Evolutionary conservation across 1,140 invertebrate genomes (phyloP), one percentile per base, ranked within the genome.

Genomic region (Amphibalanus amphitrite): DNA sequence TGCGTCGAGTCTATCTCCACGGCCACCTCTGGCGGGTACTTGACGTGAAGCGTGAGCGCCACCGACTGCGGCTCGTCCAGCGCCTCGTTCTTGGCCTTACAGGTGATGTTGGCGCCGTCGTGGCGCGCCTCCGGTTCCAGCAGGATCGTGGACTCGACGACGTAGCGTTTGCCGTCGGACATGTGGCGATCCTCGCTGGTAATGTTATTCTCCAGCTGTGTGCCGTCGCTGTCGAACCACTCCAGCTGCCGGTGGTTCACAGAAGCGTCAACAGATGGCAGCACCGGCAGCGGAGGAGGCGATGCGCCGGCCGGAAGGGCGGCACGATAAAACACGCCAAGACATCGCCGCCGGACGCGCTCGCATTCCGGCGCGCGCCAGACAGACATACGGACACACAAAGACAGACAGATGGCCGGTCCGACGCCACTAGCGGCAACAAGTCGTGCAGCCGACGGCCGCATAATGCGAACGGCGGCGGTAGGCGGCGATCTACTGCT

Each of bases 141-240:
- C 47, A 59, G 47, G 47, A 59, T 59, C 13, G 47, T 59, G 1
- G 47, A 59, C 47, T 59, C 47, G 6, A 59, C 47, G 1, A 59
- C 17, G 47, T 59, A 20, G 6, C 47, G 47, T 20, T 59, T 59
- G 47, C 47, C 47, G 47, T 59, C 47, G 6, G 47, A 20, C 47
- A 59, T 59, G 10, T 17, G 47, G 10, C 47, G 47, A 13, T 13
- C 47, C 47, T 59, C 47, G 47, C 47, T 59, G 13, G 47, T 59
- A 20, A 59, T 23, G 47, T 59, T 59, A 20, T 59, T 59, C 20
- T 59, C 47, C 13, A 59, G 47, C 47, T 59, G 47, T 20, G 88
- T 89, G 28, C 79, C 79, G n/a, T 78, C 89, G 28, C 91, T 90
- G 81, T 94, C 92, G 76, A 93, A 89, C 92, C 92, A 95, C 69